Evolutionary conservation across 2,113 vertebrate genomes (phyloP).

Genomic region (Anoplopoma fimbria): DNA sequence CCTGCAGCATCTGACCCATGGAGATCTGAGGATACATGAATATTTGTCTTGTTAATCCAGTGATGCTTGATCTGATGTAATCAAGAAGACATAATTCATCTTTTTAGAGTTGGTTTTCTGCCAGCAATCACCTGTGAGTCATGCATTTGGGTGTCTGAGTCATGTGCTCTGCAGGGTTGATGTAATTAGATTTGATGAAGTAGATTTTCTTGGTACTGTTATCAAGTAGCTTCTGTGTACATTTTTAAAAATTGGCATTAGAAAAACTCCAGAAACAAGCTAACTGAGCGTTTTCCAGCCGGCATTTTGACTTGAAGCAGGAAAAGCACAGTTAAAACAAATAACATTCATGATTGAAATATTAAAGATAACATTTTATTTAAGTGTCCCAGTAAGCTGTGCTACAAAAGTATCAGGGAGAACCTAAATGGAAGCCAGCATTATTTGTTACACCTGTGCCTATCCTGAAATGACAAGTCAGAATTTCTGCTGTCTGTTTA

Average conservation of each 20-base stretch:
- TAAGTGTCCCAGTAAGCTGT: neutral
- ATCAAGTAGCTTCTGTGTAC: neutral
- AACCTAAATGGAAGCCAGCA: neutral
- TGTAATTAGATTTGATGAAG: neutral
- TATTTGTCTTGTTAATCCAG: neutral
- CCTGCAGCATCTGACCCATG: conserved; percentile 99
- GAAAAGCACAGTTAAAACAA: neutral
- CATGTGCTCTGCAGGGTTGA: neutral
- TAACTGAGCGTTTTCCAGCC: neutral
- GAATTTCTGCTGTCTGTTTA: neutral
- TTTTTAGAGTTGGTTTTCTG: neutral
- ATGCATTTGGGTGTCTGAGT: neutral
- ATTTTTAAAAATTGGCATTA: neutral
- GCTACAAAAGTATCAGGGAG: neutral
- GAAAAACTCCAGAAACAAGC: neutral
- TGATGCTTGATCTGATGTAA: conserved; percentile 1
- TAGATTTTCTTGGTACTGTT: neutral
- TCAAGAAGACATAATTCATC: neutral
- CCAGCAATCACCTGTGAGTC: conserved; percentile 1
- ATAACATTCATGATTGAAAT: neutral
- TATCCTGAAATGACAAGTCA: neutral
- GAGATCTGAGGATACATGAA: conserved; percentile 88
- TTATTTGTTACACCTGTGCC: neutral
- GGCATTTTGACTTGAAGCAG: neutral
- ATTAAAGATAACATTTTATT: too few relatives aligned